These are phyloP conservation scores for Tetramorium simillimum DNA, from an alignment of 1,140 invertebrate species.

Conservation along the genomic window DNA sequence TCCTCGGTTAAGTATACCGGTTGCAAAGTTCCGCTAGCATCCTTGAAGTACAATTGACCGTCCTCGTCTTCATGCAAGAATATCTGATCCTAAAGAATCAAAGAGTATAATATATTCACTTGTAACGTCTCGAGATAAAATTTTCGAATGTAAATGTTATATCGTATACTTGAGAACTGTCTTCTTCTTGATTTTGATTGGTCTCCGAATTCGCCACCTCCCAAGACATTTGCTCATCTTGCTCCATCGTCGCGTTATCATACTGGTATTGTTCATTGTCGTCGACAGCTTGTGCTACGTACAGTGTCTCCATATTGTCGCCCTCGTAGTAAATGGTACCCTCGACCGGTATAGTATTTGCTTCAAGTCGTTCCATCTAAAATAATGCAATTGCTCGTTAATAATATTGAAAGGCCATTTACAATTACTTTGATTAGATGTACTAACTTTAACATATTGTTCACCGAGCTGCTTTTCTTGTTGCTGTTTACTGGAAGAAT, in stretches of 20 bases:
- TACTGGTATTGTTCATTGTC: constrained; percentile 81
- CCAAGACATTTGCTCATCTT: constrained; percentile 79
- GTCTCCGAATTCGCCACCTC: constrained; percentile 71
- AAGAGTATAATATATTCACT: not conserved
- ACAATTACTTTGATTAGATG: constrained; percentile 16
- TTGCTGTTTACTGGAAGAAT: constrained; percentile 59
- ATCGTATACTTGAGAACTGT: constrained; percentile 76
- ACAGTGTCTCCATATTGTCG: constrained; percentile 81
- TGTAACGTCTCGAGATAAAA: not conserved
- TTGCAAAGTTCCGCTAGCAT: constrained; percentile 81
- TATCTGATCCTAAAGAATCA: constrained; percentile 80
- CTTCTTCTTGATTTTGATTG: constrained; percentile 76
- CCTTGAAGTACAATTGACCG: constrained; percentile 84
- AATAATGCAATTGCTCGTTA: constrained; percentile 47
- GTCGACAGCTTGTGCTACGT: constrained; percentile 78
- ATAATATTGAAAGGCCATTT: not conserved
- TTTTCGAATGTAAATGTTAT: not conserved
- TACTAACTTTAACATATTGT: constrained; percentile 78
- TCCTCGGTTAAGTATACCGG: constrained; percentile 83
- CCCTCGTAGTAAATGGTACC: constrained; percentile 84
- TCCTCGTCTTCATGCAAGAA: constrained; percentile 84
- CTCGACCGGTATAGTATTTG: constrained; percentile 78
- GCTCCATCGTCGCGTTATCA: constrained; percentile 73
- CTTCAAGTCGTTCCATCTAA: constrained; percentile 80
- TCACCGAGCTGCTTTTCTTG: constrained; percentile 61